Base-by-base conservation (phyloP, 2,888 invertebrate genomes). In the Leptothorax acervorum region DNA sequence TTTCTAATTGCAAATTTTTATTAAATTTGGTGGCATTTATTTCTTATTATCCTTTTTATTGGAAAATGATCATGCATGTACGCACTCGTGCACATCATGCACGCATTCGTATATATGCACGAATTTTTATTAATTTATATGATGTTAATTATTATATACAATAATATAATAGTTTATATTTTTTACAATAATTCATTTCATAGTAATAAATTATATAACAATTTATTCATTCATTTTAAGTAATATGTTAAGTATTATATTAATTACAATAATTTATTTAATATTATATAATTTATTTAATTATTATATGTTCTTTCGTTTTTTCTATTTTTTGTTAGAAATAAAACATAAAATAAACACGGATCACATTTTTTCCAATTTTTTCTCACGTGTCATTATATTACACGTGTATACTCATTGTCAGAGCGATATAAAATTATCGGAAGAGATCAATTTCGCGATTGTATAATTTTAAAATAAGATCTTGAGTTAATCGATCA, bases 401-500 rank as follows among this genome's bases (percentile, higher is more conserved):
- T 39, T 35, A 15, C 23, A n/a, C 1, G 23, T 11, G 39, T 63
- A 31, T 31, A 35, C 35, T 42, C 23, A 23, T 23, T 23, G 23
- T 23, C 42, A 42, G 15, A 28, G 3, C 5, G 18, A 74, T 74
- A 45, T 18, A 18, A 62, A 48, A 75, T 48, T n/a, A 18, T 31
- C 2, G 12, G 3, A 23, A 55, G 11, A 28, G 35, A 51, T 65
- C 39, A 12, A 2, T 18, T 48, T 23, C 23, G 3, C 15, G 8
- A 42, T 53, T 53, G 39, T 28, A 65, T 53, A n/a, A 78, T 48
- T 18, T n/a, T 31, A 6, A 65, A n/a, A 55, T 18, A 15, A 39
- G 8, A 65, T 66, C 12, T 66, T 11, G 31, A 39, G 65, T 78
- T 55, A 78, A 51, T 63, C 6, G n/a, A 3, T 28, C 39, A n/a